These are phyloP conservation scores for Montipora capitata DNA, from an alignment of 92 coral and sea anemone species.

Conservation along the genomic window DNA sequence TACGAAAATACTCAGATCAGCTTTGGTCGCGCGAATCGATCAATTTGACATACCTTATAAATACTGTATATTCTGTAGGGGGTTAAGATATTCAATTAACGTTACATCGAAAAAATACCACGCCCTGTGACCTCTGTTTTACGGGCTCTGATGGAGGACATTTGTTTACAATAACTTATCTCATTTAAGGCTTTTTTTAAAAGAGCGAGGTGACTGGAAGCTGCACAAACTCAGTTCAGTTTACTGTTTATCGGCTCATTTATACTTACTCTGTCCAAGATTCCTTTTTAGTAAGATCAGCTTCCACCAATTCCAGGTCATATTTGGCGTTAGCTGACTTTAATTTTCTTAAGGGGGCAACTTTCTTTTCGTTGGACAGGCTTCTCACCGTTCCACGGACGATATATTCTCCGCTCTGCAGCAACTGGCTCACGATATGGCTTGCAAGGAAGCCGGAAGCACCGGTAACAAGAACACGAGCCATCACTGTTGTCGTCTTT, in stretches of 20 bases:
- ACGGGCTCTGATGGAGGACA: too few relatives aligned
- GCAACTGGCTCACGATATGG: conserved; percentile 87
- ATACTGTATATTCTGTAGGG: too few relatives aligned
- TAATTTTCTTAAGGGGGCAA: conserved; percentile 79
- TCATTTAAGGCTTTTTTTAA: too few relatives aligned
- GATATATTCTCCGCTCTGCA: conserved; percentile 71
- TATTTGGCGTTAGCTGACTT: conserved; percentile 83
- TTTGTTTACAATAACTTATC: too few relatives aligned
- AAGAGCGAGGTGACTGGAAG: too few relatives aligned
- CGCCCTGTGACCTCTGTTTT: too few relatives aligned
- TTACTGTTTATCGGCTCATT: neutral
- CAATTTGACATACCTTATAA: too few relatives aligned
- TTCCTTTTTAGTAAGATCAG: conserved; percentile 86
- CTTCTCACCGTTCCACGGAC: conserved; percentile 97
- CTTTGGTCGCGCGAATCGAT: too few relatives aligned
- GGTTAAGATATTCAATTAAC: too few relatives aligned
- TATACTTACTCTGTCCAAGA: conserved; percentile 87
- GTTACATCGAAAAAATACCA: too few relatives aligned
- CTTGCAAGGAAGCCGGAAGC: conserved; percentile 95
- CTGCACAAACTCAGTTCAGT: too few relatives aligned
- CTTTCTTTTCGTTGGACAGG: conserved; percentile 83
- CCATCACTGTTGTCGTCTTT: neutral
- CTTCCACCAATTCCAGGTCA: conserved; percentile 93
- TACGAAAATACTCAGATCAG: too few relatives aligned
- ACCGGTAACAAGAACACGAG: conserved; percentile 96